Conservation (phyloP, 2,888 invertebrate genomes). For the Malacosoma neustria region DNA sequence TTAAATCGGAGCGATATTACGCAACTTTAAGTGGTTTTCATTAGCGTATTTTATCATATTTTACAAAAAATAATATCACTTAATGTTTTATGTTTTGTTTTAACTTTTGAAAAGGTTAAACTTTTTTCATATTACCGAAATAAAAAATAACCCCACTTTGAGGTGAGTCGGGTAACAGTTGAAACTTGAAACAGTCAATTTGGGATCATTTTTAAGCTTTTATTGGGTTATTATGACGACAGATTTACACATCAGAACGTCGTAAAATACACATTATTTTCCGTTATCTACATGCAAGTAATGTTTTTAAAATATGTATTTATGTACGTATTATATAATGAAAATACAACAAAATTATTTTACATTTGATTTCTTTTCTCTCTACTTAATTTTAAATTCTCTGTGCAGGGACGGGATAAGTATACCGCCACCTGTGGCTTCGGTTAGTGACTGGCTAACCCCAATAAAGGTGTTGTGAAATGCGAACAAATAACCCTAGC, state of each 20-base stretch:
- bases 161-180: slow-evolving; percentile 31
- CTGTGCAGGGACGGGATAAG: no score
- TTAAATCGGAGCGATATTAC: slow-evolving; percentile 2
- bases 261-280: neutral
- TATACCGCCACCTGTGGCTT: no score
- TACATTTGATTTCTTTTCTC: no score
- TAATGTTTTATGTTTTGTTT: neutral
- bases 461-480: no score
- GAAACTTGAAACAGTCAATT: slow-evolving; percentile 31
- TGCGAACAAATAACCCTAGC: no score
- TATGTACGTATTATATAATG: no score
- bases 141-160: slow-evolving; percentile 20
- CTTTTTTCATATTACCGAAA: slow-evolving; percentile 51
- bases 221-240: slow-evolving; percentile 15
- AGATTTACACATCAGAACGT: slow-evolving; percentile 12
- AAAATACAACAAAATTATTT: no score
- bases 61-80: neutral
- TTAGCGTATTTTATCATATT: neutral
- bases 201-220: slow-evolving; percentile 12
- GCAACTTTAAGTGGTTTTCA: neutral
- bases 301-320: no score
- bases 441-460: no score
- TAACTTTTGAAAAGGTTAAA: slow-evolving; percentile 28
- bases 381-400: no score
- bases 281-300: no score